Base-by-base conservation (phyloP, 2,888 invertebrate genomes). In the Macrosoma leucophasiata region DNA sequence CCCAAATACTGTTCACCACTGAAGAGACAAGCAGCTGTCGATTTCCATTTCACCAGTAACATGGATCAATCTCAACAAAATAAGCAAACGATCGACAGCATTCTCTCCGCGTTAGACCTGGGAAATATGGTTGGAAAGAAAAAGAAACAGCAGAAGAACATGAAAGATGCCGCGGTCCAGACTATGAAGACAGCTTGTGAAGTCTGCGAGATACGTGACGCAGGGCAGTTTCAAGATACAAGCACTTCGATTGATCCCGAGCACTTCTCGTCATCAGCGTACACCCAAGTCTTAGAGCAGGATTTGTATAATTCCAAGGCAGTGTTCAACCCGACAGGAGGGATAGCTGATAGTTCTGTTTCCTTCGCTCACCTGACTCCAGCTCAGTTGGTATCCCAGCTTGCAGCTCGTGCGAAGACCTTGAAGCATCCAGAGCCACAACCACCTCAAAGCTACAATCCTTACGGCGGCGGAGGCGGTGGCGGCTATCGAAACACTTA, bases 361-460 rank as follows among this genome's bases (percentile, higher is more conserved):
- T 84, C 84, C 3, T 78, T 84, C 29, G 70, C 81, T 9, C 84
- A 84, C 36, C 57, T 84, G 47, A 84, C 84, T 8, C 81, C 84
- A 2, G 84, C 84, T 15, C 84, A 84, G 49, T 52, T 84, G 33
- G 81, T 84, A 32, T 81, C 79, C 1, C 84, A 81, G 53, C 48
- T 82, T 24, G 81, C 79, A 13, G 82, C 82, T 6, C 69, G 81
- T 13, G 84, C 84, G 41, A 84, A 82, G 57, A 75, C 79, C 1
- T 38, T 82, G 47, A 73, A 79, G 50, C 70, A 79, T 26, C 25
- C 57, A 0, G 71, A 74, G 2, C 47, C 56, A 0, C 27, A 41
- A 19, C 58, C 50, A 4, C 20, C 50, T 33, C 43, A 41, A 3
- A 23, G 26, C 42, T 58, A 62, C 40, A 55, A 63, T 28, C 67